Percentiles rank a stretch among this genome's conserved stretches.
Evolutionary conservation across 2,888 invertebrate species (phyloP).

Genomic region (Xestoiulus laeticollis): DNA sequence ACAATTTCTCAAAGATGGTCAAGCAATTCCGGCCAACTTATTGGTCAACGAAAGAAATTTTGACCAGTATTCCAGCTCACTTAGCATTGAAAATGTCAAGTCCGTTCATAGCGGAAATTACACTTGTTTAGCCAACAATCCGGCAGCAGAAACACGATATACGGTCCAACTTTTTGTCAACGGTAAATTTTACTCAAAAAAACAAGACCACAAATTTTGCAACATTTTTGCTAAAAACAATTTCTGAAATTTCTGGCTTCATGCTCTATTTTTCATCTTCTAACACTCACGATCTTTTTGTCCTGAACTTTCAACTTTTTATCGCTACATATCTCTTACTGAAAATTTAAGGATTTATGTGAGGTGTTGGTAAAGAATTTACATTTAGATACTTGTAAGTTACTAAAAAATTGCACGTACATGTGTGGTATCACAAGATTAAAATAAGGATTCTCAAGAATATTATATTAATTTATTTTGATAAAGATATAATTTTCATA

Average conservation of each 20-base stretch:
- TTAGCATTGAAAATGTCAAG: slow-evolving; percentile 56
- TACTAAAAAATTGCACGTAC: too few relatives aligned
- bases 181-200: slow-evolving; percentile 53
- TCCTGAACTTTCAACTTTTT: background rate
- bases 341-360: too few relatives aligned
- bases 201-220: background rate
- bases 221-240: background rate
- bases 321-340: too few relatives aligned
- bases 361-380: too few relatives aligned
- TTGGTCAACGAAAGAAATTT: slow-evolving; percentile 55
- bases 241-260: background rate
- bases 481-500: too few relatives aligned
- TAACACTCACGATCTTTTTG: background rate
- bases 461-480: too few relatives aligned
- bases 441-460: too few relatives aligned
- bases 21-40: slow-evolving; percentile 53
- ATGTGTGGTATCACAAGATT: too few relatives aligned
- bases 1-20: slow-evolving; percentile 56
- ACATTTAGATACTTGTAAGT: too few relatives aligned
- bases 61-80: slow-evolving; percentile 56
- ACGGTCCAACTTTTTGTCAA: slow-evolving; percentile 56
- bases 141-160: slow-evolving; percentile 55
- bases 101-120: slow-evolving; percentile 56
- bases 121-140: slow-evolving; percentile 54
- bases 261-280: background rate